Evolutionary conservation across 2,113 vertebrate genomes (phyloP).

Genomic region (Chaetops frenatus): DNA sequence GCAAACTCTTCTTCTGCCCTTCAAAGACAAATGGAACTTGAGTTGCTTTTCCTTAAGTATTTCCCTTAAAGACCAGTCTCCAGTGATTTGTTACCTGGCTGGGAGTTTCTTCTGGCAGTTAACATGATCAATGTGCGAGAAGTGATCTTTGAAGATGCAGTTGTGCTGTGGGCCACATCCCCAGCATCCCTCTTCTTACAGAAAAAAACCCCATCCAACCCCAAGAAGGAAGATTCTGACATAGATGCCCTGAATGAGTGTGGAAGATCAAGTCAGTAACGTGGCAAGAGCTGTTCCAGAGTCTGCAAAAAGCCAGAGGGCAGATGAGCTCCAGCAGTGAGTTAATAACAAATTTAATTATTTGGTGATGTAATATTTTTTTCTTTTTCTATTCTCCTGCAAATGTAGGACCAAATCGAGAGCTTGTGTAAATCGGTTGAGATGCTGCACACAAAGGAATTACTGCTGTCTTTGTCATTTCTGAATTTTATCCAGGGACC

Average conservation of each 20-base stretch:
- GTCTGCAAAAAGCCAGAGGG: not conserved
- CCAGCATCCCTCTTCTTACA: not conserved
- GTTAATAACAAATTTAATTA: not conserved
- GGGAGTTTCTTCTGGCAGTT: not conserved
- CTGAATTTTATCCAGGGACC: not conserved
- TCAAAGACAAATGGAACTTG: not conserved
- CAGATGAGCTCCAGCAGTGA: not conserved
- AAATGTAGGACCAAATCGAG: not conserved
- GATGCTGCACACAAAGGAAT: not conserved
- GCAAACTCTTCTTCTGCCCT: not conserved
- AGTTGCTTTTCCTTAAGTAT: not conserved
- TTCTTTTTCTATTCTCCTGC: not conserved
- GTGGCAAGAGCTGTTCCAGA: not conserved
- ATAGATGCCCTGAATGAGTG: not conserved
- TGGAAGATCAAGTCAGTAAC: not conserved
- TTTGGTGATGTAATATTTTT: not conserved
- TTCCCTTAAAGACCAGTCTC: not conserved
- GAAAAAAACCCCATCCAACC: not conserved
- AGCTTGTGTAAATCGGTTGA: not conserved
- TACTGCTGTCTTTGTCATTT: not conserved
- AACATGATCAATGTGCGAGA: rapidly evolving
- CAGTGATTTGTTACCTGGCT: not conserved
- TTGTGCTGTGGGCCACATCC: not conserved
- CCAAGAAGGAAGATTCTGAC: not conserved
- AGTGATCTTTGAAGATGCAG: not conserved